Evolutionary conservation across 2,888 invertebrate species (phyloP), one percentile per base, ranked within the genome.

Genomic region (Scaptomyza polygonia): DNA sequence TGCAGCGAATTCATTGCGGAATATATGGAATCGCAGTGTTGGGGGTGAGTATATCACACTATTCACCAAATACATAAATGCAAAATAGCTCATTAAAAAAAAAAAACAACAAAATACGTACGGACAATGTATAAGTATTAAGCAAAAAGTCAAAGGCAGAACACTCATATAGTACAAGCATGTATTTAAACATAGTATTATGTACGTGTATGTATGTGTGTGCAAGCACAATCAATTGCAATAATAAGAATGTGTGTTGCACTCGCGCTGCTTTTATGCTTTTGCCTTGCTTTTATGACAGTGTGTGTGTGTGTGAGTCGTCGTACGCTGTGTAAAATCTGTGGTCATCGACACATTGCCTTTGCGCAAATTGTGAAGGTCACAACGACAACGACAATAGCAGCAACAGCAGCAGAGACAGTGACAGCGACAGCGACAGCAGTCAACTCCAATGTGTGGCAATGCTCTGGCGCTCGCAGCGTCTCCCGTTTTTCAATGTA

Each of bases 281-380:
- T 71, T 74, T 73, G 71, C 51, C 65, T 80, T 64, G 56, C 54
- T 62, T 40, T 44, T 7, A 36, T 55, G 29, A 56, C 25, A 25
- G 34, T 68, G 47, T 71, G 55, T 73, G 55, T 61, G 55, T 73
- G 72, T 32, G 63, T 43, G 65, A 68, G 79, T 67, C 63, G 71
- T 67, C 72, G 74, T 57, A 67, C 63, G 71, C 73, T 74, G 74
- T 67, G 78, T 74, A 88, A 84, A 90, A 89, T 88, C 89, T 90
- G 91, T 92, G 92, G 92, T 92, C 92, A 92, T 92, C 92, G 92
- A 92, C 92, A 92, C 92, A 92, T 92, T 91, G 92, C 90, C 92
- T 92, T 92, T 92, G 92, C 91, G 90, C 91, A 90, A 91, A 92
- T 91, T 92, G 89, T 92, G 92, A 92, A 92, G 92, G 92, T 92